These are phyloP conservation scores for Megaceryle alcyon DNA, from an alignment of 2,797 vertebrate species.

Conservation along the genomic window DNA sequence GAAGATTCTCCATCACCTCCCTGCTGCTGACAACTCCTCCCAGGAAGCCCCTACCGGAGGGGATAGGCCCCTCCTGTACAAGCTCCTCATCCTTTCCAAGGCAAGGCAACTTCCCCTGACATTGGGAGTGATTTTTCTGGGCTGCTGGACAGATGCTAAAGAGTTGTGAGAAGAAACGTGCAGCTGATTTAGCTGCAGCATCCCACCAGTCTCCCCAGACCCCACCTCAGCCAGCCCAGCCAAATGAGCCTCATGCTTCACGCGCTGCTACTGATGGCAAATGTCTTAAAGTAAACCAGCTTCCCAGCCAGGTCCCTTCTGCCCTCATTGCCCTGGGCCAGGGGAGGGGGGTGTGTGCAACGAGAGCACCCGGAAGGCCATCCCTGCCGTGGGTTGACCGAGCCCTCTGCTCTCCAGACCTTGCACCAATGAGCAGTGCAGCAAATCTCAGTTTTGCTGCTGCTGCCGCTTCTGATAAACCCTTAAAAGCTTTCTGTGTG, in stretches of 20 bases:
- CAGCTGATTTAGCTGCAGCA: not conserved
- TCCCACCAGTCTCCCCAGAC: not conserved
- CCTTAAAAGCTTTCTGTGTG: not conserved
- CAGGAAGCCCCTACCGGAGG: not conserved
- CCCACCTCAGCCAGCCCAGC: not conserved
- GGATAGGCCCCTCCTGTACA: not conserved
- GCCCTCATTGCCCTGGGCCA: too few species aligned
- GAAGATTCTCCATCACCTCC: not conserved
- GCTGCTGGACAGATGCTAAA: fast-evolving
- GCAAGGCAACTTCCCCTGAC: not conserved
- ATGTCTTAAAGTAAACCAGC: not conserved
- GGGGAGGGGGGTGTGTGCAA: not conserved
- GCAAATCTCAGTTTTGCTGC: not conserved
- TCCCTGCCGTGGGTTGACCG: fast-evolving
- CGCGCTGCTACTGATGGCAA: not conserved
- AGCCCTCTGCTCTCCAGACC: not conserved
- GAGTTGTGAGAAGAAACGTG: fast-evolving
- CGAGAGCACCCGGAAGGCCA: not conserved
- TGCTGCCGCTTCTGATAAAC: not conserved
- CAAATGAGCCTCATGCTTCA: not conserved
- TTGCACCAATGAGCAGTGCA: not conserved
- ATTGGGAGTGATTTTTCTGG: not conserved
- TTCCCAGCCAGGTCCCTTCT: not conserved
- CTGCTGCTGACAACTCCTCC: not conserved
- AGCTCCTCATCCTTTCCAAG: not conserved